These are phyloP conservation scores for Lepetodrilus schrolli DNA, from an alignment of 2,888 invertebrate genomes.

Conservation along the genomic window DNA sequence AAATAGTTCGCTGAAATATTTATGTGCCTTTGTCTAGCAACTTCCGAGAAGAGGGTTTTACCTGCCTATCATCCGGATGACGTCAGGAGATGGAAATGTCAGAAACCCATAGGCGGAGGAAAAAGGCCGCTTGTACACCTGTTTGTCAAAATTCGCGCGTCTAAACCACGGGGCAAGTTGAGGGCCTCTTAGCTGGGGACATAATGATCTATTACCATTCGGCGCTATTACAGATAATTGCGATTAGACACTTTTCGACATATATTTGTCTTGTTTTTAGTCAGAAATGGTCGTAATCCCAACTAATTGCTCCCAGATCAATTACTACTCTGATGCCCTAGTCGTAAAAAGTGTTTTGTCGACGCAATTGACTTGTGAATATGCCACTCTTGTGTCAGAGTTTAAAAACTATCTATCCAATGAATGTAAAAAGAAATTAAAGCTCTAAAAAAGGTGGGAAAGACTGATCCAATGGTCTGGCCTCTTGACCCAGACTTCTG, in stretches of 20 bases:
- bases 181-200: not conserved
- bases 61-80: not conserved
- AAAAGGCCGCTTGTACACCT: conserved; percentile 7
- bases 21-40: conserved; percentile 21
- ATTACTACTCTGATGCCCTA: not conserved
- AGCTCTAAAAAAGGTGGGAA: not conserved
- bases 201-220: not conserved
- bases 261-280: conserved; percentile 15
- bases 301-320: conserved; percentile 1
- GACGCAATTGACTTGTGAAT: not conserved
- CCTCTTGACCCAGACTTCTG: too few species aligned
- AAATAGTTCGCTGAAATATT: conserved; percentile 29
- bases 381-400: conserved; percentile 5
- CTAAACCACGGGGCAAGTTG: not conserved
- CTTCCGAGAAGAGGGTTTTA: conserved; percentile 9
- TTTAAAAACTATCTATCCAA: conserved; percentile 25
- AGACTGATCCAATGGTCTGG: not conserved
- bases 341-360: conserved; percentile 20
- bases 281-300: not conserved
- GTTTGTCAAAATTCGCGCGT: conserved; percentile 19
- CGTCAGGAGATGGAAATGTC: conserved; percentile 8
- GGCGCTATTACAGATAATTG: conserved; percentile 8
- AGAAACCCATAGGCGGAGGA: conserved; percentile 1
- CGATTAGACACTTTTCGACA: conserved; percentile 7
- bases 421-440: conserved; percentile 21